Conservation (phyloP, 2,113 vertebrate species). For the Reinhardtius hippoglossoides region DNA sequence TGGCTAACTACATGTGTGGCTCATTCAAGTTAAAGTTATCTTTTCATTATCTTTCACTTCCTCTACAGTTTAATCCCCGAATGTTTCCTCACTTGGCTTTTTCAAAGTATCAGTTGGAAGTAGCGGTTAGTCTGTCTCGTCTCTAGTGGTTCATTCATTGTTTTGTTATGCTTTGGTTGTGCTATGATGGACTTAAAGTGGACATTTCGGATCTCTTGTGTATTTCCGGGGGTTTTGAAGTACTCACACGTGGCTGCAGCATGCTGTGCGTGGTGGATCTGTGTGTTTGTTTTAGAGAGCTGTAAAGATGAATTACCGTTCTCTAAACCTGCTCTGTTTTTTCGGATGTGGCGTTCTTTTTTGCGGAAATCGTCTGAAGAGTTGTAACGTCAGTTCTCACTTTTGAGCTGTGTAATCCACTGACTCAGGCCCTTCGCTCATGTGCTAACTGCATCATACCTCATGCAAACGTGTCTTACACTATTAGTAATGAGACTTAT, state of each 20-base stretch:
- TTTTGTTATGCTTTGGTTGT: conserved; percentile 18
- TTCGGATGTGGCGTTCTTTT: too few relatives aligned
- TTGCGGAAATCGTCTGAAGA: too few relatives aligned
- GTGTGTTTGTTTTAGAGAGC: not conserved
- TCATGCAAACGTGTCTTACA: too few relatives aligned
- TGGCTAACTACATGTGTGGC: conserved; percentile 33
- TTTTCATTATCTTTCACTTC: not conserved
- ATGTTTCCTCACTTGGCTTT: conserved; percentile 36
- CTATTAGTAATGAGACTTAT: too few relatives aligned
- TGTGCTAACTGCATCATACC: too few relatives aligned
- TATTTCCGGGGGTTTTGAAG: not conserved
- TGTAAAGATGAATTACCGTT: not conserved
- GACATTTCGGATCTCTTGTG: conserved; percentile 25
- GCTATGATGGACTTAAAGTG: conserved; percentile 23
- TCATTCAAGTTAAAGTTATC: conserved; percentile 39
- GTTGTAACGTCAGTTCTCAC: too few relatives aligned
- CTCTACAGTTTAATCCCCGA: conserved; percentile 18
- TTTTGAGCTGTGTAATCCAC: too few relatives aligned
- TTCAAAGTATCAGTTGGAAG: conserved; percentile 6
- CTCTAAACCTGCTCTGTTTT: too few relatives aligned
- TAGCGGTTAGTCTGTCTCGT: too few relatives aligned
- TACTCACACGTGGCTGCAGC: conserved; percentile 6
- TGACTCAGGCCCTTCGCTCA: too few relatives aligned
- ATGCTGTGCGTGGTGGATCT: conserved; percentile 2
- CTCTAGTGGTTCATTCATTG: conserved; percentile 10